Evolutionary conservation across 2,888 invertebrate species (phyloP).

Genomic region (Drosophila meridionalis): DNA sequence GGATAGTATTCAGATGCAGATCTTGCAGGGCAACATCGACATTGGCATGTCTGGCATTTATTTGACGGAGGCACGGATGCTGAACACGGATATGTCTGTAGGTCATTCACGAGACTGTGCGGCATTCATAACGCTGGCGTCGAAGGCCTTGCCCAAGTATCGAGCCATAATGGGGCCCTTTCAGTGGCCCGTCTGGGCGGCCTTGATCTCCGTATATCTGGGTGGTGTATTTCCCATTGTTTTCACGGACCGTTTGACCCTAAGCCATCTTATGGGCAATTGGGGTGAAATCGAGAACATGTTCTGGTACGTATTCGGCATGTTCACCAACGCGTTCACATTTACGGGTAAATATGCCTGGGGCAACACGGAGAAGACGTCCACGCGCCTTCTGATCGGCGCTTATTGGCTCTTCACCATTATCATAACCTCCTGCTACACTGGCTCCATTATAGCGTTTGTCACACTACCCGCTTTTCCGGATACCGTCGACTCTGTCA

Average conservation of each 20-base stretch:
- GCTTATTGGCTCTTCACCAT: conserved; percentile 94
- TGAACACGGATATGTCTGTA: conserved; percentile 87
- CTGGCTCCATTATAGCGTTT: conserved; percentile 93
- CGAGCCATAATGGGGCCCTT: conserved; percentile 94
- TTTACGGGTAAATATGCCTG: conserved; percentile 90
- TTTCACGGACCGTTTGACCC: conserved; percentile 89
- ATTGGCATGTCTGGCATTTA: conserved; percentile 91
- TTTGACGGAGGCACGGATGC: conserved; percentile 86
- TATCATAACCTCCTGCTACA: conserved; percentile 93
- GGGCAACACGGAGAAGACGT: conserved; percentile 89
- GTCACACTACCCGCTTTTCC: conserved; percentile 92
- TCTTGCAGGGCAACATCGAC: conserved; percentile 87
- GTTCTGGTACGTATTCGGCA: conserved; percentile 95
- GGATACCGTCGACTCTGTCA: conserved; percentile 89
- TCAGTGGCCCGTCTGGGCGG: conserved; percentile 92
- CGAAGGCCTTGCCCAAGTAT: conserved; percentile 92
- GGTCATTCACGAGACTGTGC: conserved; percentile 91
- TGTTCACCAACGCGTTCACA: conserved; percentile 92
- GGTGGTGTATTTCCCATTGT: conserved; percentile 91
- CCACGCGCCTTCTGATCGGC: conserved; percentile 91
- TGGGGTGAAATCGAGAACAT: conserved; percentile 92
- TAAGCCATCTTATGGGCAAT: conserved; percentile 88
- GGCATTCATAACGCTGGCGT: conserved; percentile 90
- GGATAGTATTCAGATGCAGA: conserved; percentile 87
- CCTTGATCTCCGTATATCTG: conserved; percentile 89